Conservation (phyloP, 2,888 invertebrate genomes). For the Trichogramma evanescens region DNA sequence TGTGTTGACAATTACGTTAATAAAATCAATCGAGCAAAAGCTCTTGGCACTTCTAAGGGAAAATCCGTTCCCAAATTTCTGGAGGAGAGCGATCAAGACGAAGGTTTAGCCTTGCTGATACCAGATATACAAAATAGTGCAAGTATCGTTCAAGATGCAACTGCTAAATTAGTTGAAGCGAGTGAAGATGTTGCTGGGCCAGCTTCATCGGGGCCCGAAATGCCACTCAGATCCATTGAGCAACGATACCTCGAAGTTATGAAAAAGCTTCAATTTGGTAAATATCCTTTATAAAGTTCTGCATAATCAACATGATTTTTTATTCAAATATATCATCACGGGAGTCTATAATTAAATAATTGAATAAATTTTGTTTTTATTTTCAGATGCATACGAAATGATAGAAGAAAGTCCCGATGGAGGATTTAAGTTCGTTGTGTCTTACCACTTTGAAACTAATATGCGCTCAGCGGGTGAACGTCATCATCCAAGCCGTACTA, state of each 20-base stretch:
- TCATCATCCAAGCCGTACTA: constrained; percentile 78
- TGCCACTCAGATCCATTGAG: constrained; percentile 56
- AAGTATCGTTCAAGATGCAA: constrained; percentile 50
- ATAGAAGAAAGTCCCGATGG: constrained; percentile 72
- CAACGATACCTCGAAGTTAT: constrained; percentile 79
- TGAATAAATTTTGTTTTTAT: not conserved
- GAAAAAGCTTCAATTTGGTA: constrained; percentile 84
- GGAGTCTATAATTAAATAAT: not conserved
- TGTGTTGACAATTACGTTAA: constrained; percentile 89
- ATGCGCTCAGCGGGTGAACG: constrained; percentile 81
- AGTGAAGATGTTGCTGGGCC: constrained; percentile 42
- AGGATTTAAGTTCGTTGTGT: constrained; percentile 72
- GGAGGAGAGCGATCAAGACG: constrained; percentile 76
- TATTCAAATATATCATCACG: not conserved
- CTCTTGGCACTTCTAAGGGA: not conserved
- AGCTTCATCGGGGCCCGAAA: constrained; percentile 47
- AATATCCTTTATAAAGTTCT: constrained; percentile 31
- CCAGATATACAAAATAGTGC: constrained; percentile 82
- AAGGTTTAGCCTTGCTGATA: constrained; percentile 80
- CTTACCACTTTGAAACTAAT: constrained; percentile 84
- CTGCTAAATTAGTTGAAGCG: constrained; percentile 34
- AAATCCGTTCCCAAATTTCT: constrained; percentile 34
- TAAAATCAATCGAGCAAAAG: constrained; percentile 57
- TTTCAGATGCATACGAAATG: constrained; percentile 83
- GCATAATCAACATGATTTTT: not conserved